Evolutionary conservation across 2,797 vertebrate species (phyloP).

Genomic region (Sternotherus odoratus): DNA sequence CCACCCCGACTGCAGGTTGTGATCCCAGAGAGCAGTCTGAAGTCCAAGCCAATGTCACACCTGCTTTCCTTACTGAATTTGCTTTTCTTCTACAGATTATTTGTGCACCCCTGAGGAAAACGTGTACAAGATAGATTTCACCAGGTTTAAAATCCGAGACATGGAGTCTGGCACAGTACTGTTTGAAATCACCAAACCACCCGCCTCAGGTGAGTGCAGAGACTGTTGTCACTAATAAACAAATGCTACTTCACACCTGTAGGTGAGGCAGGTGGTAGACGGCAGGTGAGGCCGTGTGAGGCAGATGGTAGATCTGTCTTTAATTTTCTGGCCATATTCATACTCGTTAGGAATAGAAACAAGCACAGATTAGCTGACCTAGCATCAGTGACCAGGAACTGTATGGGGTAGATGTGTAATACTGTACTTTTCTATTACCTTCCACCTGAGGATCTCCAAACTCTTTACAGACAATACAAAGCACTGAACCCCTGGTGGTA

Average conservation of each 20-base stretch:
- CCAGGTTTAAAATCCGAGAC: slow-evolving; percentile 98
- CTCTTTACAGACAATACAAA: background rate
- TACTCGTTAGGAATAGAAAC: background rate
- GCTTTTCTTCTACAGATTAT: slow-evolving; percentile 87
- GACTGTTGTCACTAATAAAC: accelerated
- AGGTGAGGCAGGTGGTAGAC: no score
- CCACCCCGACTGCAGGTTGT: background rate
- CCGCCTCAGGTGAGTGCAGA: slow-evolving; percentile 81
- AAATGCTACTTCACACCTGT: background rate
- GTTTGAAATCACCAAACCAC: slow-evolving; percentile 98
- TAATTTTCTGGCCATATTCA: background rate
- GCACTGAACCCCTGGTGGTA: background rate
- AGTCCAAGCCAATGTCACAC: background rate
- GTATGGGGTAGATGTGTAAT: background rate
- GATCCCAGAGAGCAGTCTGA: background rate
- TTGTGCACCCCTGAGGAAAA: slow-evolving; percentile 96
- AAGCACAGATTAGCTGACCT: background rate
- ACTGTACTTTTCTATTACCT: background rate
- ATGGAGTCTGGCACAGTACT: slow-evolving; percentile 97
- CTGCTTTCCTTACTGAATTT: slow-evolving; percentile 22
- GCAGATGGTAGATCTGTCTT: background rate
- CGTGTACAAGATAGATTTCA: slow-evolving; percentile 97
- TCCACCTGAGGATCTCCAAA: background rate
- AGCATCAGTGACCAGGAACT: background rate
- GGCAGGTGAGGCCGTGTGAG: no score